Percentiles rank a stretch among this genome's conserved stretches.
phyloP scores from a whole-genome alignment of 1,140 invertebrate genomes.

The Drosophila rhopaloa region DNA sequence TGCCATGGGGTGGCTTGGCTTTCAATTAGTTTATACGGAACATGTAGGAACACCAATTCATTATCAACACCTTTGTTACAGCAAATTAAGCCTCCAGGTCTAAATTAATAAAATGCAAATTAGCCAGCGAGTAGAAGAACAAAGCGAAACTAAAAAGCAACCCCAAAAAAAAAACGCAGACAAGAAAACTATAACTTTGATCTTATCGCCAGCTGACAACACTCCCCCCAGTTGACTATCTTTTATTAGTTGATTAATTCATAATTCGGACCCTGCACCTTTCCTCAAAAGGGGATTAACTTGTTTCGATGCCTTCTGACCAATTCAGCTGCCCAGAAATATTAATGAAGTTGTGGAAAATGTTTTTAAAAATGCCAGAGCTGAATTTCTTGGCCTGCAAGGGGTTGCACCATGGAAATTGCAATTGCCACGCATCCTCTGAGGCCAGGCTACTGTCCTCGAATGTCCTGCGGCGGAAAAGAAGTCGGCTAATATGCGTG shows the following conservation, averaged over 20 bases:
- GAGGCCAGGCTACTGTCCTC: slow-evolving; percentile 38
- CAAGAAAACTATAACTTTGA: slow-evolving; percentile 39
- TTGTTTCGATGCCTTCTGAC: slow-evolving; percentile 54
- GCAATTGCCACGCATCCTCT: slow-evolving; percentile 67
- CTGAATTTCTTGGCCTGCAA: slow-evolving; percentile 21
- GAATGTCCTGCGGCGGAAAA: slow-evolving; percentile 7
- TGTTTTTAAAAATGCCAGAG: not conserved
- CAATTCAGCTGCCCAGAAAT: slow-evolving; percentile 59
- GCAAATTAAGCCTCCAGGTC: slow-evolving; percentile 74
- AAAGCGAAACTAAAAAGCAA: slow-evolving; percentile 56
- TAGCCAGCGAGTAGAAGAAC: slow-evolving; percentile 32
- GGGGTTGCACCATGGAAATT: slow-evolving; percentile 72
- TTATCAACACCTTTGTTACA: slow-evolving; percentile 83
- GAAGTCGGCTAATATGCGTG: slow-evolving; percentile 64
- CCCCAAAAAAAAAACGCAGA: slow-evolving; percentile 17
- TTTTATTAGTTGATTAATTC: slow-evolving; percentile 79
- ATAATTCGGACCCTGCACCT: slow-evolving; percentile 66
- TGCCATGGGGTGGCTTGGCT: slow-evolving; percentile 48
- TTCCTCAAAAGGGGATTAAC: slow-evolving; percentile 59
- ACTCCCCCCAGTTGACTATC: slow-evolving; percentile 13
- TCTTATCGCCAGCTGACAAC: slow-evolving; percentile 58
- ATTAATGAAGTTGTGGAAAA: slow-evolving; percentile 70
- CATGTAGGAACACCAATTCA: slow-evolving; percentile 56
- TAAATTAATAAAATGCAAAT: slow-evolving; percentile 77
- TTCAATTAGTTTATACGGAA: slow-evolving; percentile 55